phyloP scores from a whole-genome alignment of 2,888 invertebrate genomes.

The Acholoe squamosa region DNA sequence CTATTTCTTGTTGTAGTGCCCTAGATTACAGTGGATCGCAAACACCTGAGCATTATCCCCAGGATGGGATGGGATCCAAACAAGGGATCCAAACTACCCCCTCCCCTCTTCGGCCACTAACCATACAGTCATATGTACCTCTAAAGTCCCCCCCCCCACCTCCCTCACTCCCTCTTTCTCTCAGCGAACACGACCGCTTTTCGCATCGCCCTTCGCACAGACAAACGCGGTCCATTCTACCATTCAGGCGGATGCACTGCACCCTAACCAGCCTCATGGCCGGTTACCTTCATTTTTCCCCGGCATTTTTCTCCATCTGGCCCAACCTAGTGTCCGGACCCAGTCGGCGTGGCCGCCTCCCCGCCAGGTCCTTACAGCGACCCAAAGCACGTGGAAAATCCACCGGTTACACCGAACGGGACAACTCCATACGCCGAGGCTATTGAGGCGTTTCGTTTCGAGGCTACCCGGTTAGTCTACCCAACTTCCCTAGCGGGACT shows the following conservation, averaged over 20 bases:
- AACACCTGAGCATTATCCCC: too few relatives aligned
- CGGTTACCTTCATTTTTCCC: slow-evolving; percentile 35
- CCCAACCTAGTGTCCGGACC: slow-evolving; percentile 17
- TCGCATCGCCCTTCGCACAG: slow-evolving; percentile 23
- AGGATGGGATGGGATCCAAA: too few relatives aligned
- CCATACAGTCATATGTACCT: not conserved
- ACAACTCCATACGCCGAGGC: slow-evolving; percentile 35
- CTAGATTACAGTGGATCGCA: too few relatives aligned
- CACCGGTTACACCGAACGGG: slow-evolving; percentile 40
- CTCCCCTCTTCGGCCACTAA: not conserved
- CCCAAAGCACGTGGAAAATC: slow-evolving; percentile 36
- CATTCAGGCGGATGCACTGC: slow-evolving; percentile 28
- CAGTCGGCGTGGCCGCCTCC: not conserved
- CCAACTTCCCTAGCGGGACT: not conserved
- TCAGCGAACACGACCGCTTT: slow-evolving; percentile 5
- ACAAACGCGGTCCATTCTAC: slow-evolving; percentile 24
- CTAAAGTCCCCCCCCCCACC: not conserved
- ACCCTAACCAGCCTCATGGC: not conserved
- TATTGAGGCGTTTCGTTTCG: slow-evolving; percentile 31
- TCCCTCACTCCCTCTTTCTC: not conserved
- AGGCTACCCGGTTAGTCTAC: not conserved
- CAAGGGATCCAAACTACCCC: not conserved
- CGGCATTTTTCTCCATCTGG: not conserved
- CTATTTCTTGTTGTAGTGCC: too few relatives aligned
- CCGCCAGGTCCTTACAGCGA: not conserved